Base-by-base conservation (phyloP, 2,797 vertebrate genomes). In the Poecilia picta region DNA sequence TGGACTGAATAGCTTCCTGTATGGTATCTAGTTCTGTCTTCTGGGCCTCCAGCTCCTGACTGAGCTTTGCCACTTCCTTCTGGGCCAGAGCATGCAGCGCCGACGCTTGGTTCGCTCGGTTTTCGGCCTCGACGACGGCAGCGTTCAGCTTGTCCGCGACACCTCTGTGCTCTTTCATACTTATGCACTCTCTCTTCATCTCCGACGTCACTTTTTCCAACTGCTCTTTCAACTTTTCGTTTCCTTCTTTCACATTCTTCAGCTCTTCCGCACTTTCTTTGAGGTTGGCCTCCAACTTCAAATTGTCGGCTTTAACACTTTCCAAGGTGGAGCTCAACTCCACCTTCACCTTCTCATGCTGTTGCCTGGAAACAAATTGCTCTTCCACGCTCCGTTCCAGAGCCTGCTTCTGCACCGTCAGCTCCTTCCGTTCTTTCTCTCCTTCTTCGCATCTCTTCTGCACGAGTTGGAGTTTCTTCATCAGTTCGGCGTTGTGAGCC, bases 11-110 rank as follows among this genome's bases (percentile, higher is more conserved):
- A 51, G 98, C 98, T 68, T 98, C 97, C 4, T 99, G 98, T 71
- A 99, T 97, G 0, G 96, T 97, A 83, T 98, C 98, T 0, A 99
- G 96, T 39, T 99, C 98, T 82, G 91, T 96, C 88, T 95, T 98
- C 88, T 99, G 98, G 51, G 97, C 97, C 87, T 97, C 93, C 0
- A 99, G 95, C 76, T 99, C 98, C 0, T 93, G 87, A 0, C 97
- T 97, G 20, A 99, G 85, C 78, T 94, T 96, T 0, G 0, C 41
- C 0, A 95, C 92, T 81, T 97, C 97, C 23, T 97, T 96, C 13
- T 97, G 96, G n/a, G 95, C 93, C 3, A 78, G 86, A 47, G 55
- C 75, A 4, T 93, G 94, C 71, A 91, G 93, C 0, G 91, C 92
- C 4, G 90, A 74, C 0, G 85, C 2, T 0, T 94, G 91, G 1